Conservation (phyloP, 2,888 invertebrate genomes). For the Panopea generosa region DNA sequence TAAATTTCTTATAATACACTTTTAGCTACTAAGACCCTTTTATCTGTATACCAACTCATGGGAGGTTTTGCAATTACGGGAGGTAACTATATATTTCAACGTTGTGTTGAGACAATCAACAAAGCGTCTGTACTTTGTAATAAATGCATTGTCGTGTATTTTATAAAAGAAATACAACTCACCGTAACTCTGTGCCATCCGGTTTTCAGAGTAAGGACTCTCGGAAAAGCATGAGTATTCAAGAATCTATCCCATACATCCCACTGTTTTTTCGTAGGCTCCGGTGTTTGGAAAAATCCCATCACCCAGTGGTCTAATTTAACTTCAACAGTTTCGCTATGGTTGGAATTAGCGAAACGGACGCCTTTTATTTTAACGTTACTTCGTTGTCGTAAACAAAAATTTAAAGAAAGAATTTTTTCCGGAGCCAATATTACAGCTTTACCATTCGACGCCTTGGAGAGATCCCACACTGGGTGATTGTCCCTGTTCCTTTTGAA, state of each 20-base stretch:
- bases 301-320: constrained; percentile 56
- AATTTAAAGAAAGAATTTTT: constrained; percentile 57
- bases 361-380: constrained; percentile 58
- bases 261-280: constrained; percentile 20
- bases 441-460: constrained; percentile 62
- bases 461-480: constrained; percentile 60
- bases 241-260: constrained; percentile 63
- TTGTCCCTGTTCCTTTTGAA: constrained; percentile 53
- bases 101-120: no score
- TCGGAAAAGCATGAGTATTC: constrained; percentile 59
- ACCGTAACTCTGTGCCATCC: constrained; percentile 63
- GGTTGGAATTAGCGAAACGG: constrained; percentile 66
- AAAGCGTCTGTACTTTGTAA: no score
- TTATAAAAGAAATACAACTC: no score
- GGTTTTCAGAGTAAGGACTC: constrained; percentile 37
- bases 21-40: no score
- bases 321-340: constrained; percentile 60
- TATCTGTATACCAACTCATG: no score
- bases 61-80: no score
- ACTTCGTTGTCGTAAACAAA: constrained; percentile 62
- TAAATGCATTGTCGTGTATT: no score
- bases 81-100: no score
- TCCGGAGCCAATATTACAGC: constrained; percentile 57
- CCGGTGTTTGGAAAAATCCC: constrained; percentile 58
- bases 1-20: no score